These are phyloP conservation scores for Atractosteus spatula DNA, from an alignment of 2,113 vertebrate genomes.

Conservation along the genomic window DNA sequence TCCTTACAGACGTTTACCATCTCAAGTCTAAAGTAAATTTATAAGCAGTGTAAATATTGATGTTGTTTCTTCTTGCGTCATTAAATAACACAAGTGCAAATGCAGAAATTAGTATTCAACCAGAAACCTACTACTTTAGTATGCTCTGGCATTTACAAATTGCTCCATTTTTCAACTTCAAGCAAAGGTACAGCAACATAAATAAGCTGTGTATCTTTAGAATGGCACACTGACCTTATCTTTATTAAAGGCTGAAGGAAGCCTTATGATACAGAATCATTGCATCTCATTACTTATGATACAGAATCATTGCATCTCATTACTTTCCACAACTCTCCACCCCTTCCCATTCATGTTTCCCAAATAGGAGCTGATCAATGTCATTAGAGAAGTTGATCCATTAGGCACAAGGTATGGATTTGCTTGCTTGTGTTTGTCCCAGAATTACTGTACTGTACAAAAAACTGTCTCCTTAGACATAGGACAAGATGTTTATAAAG, in stretches of 20 bases:
- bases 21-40: slow-evolving; percentile 24
- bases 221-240: background rate
- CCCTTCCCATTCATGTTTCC: too few relatives aligned
- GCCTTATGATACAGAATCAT: background rate
- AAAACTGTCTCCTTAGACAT: too few relatives aligned
- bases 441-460: too few relatives aligned
- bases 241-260: background rate
- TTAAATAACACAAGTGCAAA: slow-evolving; percentile 12
- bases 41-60: slow-evolving; percentile 26
- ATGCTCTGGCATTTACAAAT: background rate
- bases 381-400: too few relatives aligned
- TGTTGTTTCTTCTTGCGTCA: slow-evolving; percentile 19
- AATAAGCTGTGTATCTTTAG: background rate
- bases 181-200: background rate
- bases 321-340: background rate
- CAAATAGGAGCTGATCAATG: too few relatives aligned
- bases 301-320: background rate
- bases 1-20: too few relatives aligned
- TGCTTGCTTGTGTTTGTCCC: too few relatives aligned
- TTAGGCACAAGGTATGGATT: too few relatives aligned
- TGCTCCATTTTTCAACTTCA: background rate
- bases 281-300: too few relatives aligned
- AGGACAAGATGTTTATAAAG: too few relatives aligned
- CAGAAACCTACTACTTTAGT: slow-evolving; percentile 9
- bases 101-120: slow-evolving; percentile 25